Conservation (phyloP, 2,797 vertebrate species). For the Margarornis squamiger region DNA sequence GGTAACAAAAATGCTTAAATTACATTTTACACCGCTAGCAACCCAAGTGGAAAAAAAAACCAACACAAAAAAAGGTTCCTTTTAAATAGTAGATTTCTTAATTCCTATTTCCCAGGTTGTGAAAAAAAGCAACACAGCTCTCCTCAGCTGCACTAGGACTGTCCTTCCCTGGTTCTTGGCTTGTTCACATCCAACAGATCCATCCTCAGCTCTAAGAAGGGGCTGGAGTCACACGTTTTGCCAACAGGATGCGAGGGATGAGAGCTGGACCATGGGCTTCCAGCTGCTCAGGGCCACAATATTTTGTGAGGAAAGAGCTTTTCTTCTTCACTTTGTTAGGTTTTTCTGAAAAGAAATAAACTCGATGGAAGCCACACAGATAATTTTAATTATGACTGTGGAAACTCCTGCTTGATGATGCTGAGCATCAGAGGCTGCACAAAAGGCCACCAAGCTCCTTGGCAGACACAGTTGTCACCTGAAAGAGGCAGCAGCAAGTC, state of each 20-base stretch:
- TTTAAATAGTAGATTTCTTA: constrained; percentile 41
- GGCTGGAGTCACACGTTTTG: not conserved
- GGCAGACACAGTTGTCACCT: not conserved
- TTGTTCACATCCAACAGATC: not conserved
- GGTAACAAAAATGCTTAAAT: constrained; percentile 58
- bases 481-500: not conserved
- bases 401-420: not conserved
- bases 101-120: constrained; percentile 39
- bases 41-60: constrained; percentile 13
- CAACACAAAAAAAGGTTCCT: not conserved
- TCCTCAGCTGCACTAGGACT: constrained; percentile 46
- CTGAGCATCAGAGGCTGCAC: not conserved
- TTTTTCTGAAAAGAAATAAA: not conserved
- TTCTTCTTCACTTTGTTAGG: not conserved
- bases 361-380: not conserved
- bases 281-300: not conserved
- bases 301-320: not conserved
- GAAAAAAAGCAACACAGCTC: not conserved
- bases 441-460: not conserved
- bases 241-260: not conserved
- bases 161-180: constrained; percentile 11
- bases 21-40: constrained; percentile 57
- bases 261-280: not conserved
- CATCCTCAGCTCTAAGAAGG: not conserved
- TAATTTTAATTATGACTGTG: not conserved